These are phyloP conservation scores for Coelopa frigida DNA, from an alignment of 1,140 invertebrate species.

Conservation along the genomic window DNA sequence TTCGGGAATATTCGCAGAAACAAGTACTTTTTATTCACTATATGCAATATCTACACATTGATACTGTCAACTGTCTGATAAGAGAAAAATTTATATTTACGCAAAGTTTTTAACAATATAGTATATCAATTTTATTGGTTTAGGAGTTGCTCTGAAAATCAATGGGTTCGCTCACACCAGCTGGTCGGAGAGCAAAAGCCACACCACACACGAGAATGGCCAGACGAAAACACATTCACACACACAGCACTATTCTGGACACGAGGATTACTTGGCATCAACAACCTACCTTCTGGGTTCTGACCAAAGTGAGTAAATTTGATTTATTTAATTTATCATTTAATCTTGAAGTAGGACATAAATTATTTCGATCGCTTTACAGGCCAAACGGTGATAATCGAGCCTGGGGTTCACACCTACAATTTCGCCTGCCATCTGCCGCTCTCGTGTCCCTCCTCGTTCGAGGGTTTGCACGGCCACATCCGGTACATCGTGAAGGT, in stretches of 20 bases:
- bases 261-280: conserved; percentile 34
- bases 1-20: no score
- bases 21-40: no score
- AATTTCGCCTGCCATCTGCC: conserved; percentile 53
- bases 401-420: conserved; percentile 49
- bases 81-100: background rate
- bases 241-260: conserved; percentile 19
- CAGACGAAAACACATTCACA: conserved; percentile 15
- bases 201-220: background rate
- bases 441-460: conserved; percentile 56
- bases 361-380: no score
- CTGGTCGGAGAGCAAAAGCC: conserved; percentile 19
- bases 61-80: no score
- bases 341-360: no score
- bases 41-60: no score
- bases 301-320: conserved; percentile 19
- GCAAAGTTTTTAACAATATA: no score
- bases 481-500: conserved; percentile 61
- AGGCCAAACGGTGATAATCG: conserved; percentile 15
- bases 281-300: conserved; percentile 33
- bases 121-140: no score
- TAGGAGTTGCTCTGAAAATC: conserved; percentile 28
- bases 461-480: conserved; percentile 61
- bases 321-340: no score
- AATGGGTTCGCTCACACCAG: conserved; percentile 28